These are phyloP conservation scores for Cephonodes hylas DNA, from an alignment of 2,888 invertebrate species.

Conservation along the genomic window DNA sequence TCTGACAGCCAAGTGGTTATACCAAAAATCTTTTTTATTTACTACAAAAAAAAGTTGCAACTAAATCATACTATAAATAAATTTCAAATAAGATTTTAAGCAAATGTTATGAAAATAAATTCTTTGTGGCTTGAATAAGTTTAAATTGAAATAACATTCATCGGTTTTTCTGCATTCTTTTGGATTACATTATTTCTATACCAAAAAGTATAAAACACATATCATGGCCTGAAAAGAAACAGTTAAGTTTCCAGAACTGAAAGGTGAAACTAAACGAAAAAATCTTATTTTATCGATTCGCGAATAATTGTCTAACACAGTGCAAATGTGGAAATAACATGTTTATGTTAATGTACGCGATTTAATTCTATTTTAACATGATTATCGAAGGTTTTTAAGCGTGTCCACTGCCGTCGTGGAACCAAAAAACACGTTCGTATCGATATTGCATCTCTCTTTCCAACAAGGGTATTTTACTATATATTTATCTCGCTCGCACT, in stretches of 20 bases:
- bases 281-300: neutral
- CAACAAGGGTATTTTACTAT: slow-evolving; percentile 24
- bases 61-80: too few species aligned
- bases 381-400: slow-evolving; percentile 28
- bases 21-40: too few species aligned
- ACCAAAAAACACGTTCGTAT: slow-evolving; percentile 58
- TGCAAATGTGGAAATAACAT: neutral
- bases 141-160: neutral
- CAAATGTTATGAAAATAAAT: too few species aligned
- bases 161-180: neutral
- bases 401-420: slow-evolving; percentile 68
- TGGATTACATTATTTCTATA: neutral
- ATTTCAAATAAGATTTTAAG: too few species aligned
- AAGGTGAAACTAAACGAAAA: neutral
- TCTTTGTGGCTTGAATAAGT: too few species aligned
- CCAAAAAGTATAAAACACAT: neutral
- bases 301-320: neutral
- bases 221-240: neutral
- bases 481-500: slow-evolving; percentile 41
- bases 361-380: slow-evolving; percentile 9
- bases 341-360: neutral
- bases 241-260: neutral
- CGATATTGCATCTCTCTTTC: slow-evolving; percentile 43
- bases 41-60: too few species aligned
- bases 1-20: too few species aligned